Base-by-base conservation (phyloP, 2,113 vertebrate species). In the Indri indri region DNA sequence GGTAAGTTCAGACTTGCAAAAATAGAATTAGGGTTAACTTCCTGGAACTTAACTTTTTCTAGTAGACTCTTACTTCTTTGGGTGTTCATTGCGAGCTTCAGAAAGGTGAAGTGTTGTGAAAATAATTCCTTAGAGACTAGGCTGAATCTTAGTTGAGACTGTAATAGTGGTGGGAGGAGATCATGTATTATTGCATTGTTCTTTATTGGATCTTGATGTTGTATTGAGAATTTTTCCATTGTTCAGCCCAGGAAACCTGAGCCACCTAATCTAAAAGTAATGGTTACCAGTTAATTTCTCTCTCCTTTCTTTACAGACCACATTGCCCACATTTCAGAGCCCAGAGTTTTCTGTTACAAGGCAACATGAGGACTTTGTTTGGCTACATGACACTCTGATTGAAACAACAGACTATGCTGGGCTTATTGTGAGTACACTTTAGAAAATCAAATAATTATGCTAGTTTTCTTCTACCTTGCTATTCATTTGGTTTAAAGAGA, bases 281-380 rank as follows among this genome's bases (percentile, higher is more conserved):
- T 86, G 0, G 17, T 81, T 82, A 61, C 6, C 42, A 90, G 25
- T 94, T 59, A 80, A 86, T 74, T 95, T 97, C 88, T 97, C 10
- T 90, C 87, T 98, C 80, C 37, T 98, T 97, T 88, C 97, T 92
- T 97, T 97, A 91, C 97, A 99, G 99, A 99, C 99, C 65, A 99
- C 99, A 2, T 98, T 99, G 82, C 99, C 99, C 96, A 98, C 98
- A 34, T 99, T 99, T 99, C 99, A 99, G 98, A 99, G 98, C 98
- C 96, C 99, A 22, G 99, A 99, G 18, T 99, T 99, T 98, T 99
- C 99, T 42, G 99, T 99, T 98, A 99, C 99, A 50, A 99, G 99
- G 92, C 99, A 99, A 94, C 99, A 99, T 86, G 99, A 99, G 98
- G 99, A 99, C 97, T 99, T 99, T 95, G 99, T 99, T 92, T 99